These are phyloP conservation scores for Schrankia costaestrigalis DNA, from an alignment of 2,888 invertebrate species.

Conservation along the genomic window DNA sequence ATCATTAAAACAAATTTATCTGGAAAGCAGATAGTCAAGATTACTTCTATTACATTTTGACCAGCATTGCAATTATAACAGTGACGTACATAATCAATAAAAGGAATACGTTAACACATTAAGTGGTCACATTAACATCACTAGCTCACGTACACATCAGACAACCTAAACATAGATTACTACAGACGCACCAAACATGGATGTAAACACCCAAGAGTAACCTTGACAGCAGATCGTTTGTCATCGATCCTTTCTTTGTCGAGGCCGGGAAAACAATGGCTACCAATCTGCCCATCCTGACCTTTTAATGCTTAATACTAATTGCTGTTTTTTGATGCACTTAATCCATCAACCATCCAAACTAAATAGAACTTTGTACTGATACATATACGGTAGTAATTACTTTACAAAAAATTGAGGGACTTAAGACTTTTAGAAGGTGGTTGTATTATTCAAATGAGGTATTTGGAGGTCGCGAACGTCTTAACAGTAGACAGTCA, in stretches of 20 bases:
- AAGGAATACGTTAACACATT: conserved; percentile 1
- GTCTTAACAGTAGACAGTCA: conserved; percentile 50
- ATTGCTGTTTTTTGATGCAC: conserved; percentile 49
- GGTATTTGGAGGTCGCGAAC: conserved; percentile 75
- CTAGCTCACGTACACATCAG: conserved; percentile 24
- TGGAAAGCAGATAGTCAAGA: no score
- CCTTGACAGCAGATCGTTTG: conserved; percentile 67
- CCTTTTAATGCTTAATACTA: conserved; percentile 57
- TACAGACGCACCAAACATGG: conserved; percentile 31
- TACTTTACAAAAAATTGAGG: conserved; percentile 11
- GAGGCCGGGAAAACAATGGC: conserved; percentile 68
- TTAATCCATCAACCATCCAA: conserved; percentile 22
- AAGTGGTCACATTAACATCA: conserved; percentile 13
- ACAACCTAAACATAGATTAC: conserved; percentile 34
- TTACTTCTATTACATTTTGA: no score
- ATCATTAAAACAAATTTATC: no score
- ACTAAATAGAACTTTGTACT: conserved; percentile 18
- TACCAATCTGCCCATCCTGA: conserved; percentile 62
- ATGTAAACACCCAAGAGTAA: conserved; percentile 43
- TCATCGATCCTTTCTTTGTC: conserved; percentile 70
- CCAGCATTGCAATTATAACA: no score
- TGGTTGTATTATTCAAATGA: conserved; percentile 61
- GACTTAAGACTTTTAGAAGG: conserved; percentile 36
- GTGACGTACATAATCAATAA: no score
- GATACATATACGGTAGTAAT: conserved; percentile 10